Evolutionary conservation across 2,797 vertebrate genomes (phyloP), one percentile per base, ranked within the genome.

Genomic region (Austrolebias charrua): DNA sequence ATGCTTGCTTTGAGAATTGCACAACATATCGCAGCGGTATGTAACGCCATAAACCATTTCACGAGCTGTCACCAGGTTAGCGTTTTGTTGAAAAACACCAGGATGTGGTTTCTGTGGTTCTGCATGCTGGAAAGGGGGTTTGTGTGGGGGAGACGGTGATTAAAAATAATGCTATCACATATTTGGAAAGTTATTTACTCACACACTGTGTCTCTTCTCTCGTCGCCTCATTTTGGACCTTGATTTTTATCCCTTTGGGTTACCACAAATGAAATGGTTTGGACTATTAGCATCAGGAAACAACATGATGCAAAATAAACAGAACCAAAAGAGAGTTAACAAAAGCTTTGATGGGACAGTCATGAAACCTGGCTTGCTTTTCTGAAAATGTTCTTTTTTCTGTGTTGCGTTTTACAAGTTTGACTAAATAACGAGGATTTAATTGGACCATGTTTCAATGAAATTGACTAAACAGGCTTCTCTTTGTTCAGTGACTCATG

Each of bases 111-210:
- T 80, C n/a, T 15, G 76, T 12, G 69, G 73, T 64, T 51, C 45
- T 24, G 52, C 62, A 44, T 13, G 10, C 51, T 70, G 49, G 53
- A 74, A 48, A 63, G 47, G 63, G 57, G 47, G 58, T 82, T 79
- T 82, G 78, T 86, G 86, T 70, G 71, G 75, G 46, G 71, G 63
- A 81, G 71, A 68, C 67, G 1, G 64, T 82, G 78, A 88, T 85
- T 85, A 76, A 80, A 75, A 88, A 67, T 76, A 83, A 80, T 83
- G 62, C 72, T 69, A 69, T 79, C 56, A 63, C 48, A 71, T 54
- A 80, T 69, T 64, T 71, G 64, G 74, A 66, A 69, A 2, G 61
- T 71, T 75, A 46, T 43, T 19, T 61, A 52, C 57, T 77, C 56
- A 14, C 51, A 72, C 60, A 59, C 63, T 78, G 69, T 1, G 35